A percentile compares a stretch with the other conserved stretches of the same genome.
Conservation (phyloP, 2,797 vertebrate genomes). For the Hoplostethus atlanticus region DNA sequence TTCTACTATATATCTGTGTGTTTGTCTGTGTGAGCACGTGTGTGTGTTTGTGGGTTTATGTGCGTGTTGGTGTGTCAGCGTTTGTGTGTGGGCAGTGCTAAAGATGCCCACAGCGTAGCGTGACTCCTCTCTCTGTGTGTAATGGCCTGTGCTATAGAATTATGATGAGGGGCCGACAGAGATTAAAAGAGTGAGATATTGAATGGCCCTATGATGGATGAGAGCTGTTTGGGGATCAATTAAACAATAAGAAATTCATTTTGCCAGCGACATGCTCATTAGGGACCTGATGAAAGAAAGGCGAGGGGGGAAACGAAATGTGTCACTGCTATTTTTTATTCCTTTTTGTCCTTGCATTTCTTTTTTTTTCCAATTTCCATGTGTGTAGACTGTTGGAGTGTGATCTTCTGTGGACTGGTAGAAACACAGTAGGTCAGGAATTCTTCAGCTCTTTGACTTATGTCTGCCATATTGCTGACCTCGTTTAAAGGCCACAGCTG, state of each 20-base stretch:
- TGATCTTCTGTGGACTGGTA: too few species aligned
- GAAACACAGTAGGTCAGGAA: too few species aligned
- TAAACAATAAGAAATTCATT: slow-evolving; percentile 86
- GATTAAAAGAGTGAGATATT: slow-evolving; percentile 80
- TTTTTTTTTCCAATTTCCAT: slow-evolving; percentile 5
- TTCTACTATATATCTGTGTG: slow-evolving; percentile 11
- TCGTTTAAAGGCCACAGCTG: slow-evolving; percentile 42
- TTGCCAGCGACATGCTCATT: slow-evolving; percentile 85
- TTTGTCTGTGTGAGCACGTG: slow-evolving; percentile 1
- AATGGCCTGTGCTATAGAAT: slow-evolving; percentile 74
- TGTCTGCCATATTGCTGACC: slow-evolving; percentile 39
- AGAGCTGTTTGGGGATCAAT: slow-evolving; percentile 82
- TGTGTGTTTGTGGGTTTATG: slow-evolving; percentile 3
- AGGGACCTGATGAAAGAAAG: slow-evolving; percentile 70
- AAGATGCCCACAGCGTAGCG: slow-evolving; percentile 42
- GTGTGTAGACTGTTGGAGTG: not conserved
- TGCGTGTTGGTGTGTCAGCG: slow-evolving; percentile 29
- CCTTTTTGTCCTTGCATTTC: slow-evolving; percentile 38
- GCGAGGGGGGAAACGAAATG: slow-evolving; percentile 52
- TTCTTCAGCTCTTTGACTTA: slow-evolving; percentile 14
- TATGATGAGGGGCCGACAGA: slow-evolving; percentile 75
- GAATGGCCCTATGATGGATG: slow-evolving; percentile 83
- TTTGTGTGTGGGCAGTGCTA: slow-evolving; percentile 45
- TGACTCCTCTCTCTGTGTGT: slow-evolving; percentile 50
- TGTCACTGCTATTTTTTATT: slow-evolving; percentile 43